These are phyloP conservation scores for Pachyseris speciosa DNA, from an alignment of 64 coral and sea anemone species.

Conservation along the genomic window DNA sequence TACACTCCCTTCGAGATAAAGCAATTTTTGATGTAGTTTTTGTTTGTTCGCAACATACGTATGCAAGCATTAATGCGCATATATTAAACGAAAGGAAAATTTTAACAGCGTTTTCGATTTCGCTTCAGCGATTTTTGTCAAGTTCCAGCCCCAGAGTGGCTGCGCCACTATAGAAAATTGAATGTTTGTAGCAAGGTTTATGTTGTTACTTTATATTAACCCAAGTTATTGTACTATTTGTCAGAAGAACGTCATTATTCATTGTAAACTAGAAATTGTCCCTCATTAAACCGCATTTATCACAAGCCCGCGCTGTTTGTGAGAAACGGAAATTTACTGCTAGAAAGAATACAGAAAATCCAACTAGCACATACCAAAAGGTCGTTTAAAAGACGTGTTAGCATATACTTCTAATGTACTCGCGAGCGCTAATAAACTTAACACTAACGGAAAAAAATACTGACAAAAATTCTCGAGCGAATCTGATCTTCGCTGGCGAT, in stretches of 20 bases:
- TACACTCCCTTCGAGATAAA: slow-evolving; percentile 62
- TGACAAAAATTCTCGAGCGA: slow-evolving; percentile 2
- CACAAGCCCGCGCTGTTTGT: slow-evolving; percentile 75
- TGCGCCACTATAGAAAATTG: slow-evolving; percentile 5
- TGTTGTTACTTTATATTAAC: slow-evolving; percentile 81
- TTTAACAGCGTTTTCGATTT: slow-evolving; percentile 49
- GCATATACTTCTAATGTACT: not conserved
- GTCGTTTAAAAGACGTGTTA: not conserved
- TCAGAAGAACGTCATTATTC: slow-evolving; percentile 66
- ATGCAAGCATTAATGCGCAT: slow-evolving; percentile 77
- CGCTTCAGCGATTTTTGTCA: slow-evolving; percentile 13
- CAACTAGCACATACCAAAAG: slow-evolving; percentile 8
- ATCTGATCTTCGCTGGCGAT: not conserved
- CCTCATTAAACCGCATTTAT: slow-evolving; percentile 92
- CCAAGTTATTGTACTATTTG: slow-evolving; percentile 71
- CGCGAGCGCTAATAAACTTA: not conserved
- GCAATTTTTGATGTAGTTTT: slow-evolving; percentile 35
- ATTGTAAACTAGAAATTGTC: slow-evolving; percentile 80
- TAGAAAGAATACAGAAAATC: slow-evolving; percentile 34
- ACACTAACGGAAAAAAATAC: not conserved
- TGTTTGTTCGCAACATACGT: slow-evolving; percentile 78
- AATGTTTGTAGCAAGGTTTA: not conserved
- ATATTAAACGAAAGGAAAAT: slow-evolving; percentile 70
- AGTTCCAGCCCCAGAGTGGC: not conserved
- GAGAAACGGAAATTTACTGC: slow-evolving; percentile 94